These are phyloP conservation scores for Leucosticte australis DNA, from an alignment of 2,113 vertebrate genomes.

Conservation along the genomic window DNA sequence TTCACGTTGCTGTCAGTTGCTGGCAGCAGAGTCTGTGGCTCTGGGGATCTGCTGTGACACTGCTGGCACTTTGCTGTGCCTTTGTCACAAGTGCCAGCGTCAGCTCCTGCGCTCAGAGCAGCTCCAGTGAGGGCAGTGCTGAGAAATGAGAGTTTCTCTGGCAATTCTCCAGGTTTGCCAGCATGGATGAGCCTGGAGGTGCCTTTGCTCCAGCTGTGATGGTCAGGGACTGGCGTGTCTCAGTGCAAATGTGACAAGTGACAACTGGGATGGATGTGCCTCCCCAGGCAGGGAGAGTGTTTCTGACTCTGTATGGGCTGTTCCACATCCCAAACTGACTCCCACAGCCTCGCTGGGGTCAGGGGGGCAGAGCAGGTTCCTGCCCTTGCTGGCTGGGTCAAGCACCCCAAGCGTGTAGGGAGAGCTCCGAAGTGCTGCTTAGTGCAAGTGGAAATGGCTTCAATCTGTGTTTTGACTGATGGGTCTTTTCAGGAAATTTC, in stretches of 20 bases:
- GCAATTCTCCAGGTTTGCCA: background rate
- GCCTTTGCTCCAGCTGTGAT: background rate
- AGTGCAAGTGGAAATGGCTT: slow-evolving; percentile 60
- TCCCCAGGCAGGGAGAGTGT: background rate
- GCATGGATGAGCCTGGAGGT: background rate
- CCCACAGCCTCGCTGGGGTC: background rate
- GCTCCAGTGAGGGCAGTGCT: background rate
- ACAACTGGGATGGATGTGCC: background rate
- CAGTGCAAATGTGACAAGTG: background rate
- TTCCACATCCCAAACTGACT: background rate
- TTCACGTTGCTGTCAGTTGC: background rate
- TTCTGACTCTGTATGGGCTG: background rate
- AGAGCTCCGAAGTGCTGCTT: slow-evolving; percentile 8
- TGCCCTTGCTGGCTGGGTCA: background rate
- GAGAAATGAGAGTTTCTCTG: background rate
- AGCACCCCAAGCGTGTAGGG: background rate
- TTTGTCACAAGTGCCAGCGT: background rate
- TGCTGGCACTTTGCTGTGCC: background rate
- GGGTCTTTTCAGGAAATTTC: slow-evolving; percentile 72
- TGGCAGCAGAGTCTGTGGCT: background rate
- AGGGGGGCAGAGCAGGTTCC: background rate
- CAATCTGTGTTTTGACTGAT: slow-evolving; percentile 63
- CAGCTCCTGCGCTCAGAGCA: accelerated
- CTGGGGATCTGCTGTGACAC: background rate
- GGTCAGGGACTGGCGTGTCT: background rate